Evolutionary conservation across 2,113 vertebrate species (phyloP).

Genomic region (Isichthys henryi): DNA sequence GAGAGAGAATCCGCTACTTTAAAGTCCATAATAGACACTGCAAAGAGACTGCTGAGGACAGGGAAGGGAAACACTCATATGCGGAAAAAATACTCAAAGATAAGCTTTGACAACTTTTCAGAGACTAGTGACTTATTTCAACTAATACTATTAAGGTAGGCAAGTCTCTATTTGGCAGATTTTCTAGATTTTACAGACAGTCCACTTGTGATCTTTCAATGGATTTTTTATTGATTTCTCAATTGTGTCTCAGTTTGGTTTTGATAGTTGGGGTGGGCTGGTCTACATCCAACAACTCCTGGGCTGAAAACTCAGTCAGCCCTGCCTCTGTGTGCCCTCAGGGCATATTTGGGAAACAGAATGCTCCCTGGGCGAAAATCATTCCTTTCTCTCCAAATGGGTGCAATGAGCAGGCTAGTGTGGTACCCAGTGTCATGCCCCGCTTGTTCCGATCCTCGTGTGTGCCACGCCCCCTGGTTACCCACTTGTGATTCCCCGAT

Average conservation of each 20-base stretch:
- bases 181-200: not conserved
- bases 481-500: no score
- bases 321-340: slow-evolving; percentile 3
- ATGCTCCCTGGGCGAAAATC: not conserved
- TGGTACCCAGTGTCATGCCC: no score
- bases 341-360: not conserved
- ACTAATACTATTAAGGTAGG: not conserved
- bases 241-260: not conserved
- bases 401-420: not conserved
- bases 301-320: not conserved
- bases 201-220: not conserved
- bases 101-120: not conserved
- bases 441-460: no score
- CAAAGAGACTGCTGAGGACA: not conserved
- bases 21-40: not conserved
- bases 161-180: not conserved
- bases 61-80: not conserved
- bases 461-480: no score
- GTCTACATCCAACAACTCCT: not conserved
- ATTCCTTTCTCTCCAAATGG: not conserved
- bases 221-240: not conserved
- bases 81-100: not conserved
- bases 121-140: not conserved
- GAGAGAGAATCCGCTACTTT: not conserved
- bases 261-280: not conserved